Evolutionary conservation across 1,140 invertebrate genomes (phyloP), one percentile per base, ranked within the genome.

Genomic region (Limonius californicus): DNA sequence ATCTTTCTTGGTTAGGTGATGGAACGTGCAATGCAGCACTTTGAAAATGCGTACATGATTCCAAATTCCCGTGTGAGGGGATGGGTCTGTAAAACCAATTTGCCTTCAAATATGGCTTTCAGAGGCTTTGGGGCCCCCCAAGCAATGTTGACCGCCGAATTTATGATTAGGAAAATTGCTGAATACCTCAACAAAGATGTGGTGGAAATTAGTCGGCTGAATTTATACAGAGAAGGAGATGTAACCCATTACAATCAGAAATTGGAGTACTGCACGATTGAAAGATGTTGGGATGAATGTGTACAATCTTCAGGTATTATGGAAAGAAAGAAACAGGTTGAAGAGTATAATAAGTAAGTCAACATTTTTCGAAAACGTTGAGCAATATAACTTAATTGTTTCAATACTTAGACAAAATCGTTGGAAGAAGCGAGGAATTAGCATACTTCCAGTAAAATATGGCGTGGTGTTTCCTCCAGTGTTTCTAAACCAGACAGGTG

Each of bases 41-140:
- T 86, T 70, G 86, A 90, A 74, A 94, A 93, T 77, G 79, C 86
- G 0, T 94, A 93, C 72, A 81, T 84, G 27, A 85, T 93, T 66
- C 45, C 45, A 11, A 39, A 81, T 18, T 3, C 19, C 1, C 45
- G 45, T 2, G 45, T 21, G 6, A 8, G 18, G 8, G 45, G 45
- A 18, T 50, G 19, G 8, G 45, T 50, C 3, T 50, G 45, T 18
- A 93, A 71, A 81, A 95, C 93, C 0, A 94, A 95, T 81, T 74
- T 94, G 15, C 86, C 91, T 0, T 92, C 92, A 0, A 95, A 95
- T 70, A 96, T 94, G 0, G 94, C 94, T 4, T 95, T 95, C 70
- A 78, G 93, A 66, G 93, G 92, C 12, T 95, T 95, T 73, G 92
- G 93, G 11, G 91, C 87, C 0, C 93, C 93, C 0, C 93, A 95